These are phyloP conservation scores for Bergia sp. DNA, from an alignment of 92 coral and sea anemone genomes.

Conservation along the genomic window DNA sequence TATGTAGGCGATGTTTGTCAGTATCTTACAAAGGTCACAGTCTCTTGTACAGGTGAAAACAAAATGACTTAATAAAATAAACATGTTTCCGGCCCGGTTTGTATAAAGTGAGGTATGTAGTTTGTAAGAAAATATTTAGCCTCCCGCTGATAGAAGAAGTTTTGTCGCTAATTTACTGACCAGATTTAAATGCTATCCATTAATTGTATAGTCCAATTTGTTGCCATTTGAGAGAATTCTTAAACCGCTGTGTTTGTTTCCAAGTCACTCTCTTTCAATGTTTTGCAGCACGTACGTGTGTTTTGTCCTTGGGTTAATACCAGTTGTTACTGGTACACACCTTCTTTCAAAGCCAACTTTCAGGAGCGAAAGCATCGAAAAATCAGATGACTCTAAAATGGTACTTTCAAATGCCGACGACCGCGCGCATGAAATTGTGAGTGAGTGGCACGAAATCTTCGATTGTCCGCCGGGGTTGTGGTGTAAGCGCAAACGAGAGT, in stretches of 20 bases:
- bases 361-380: neutral
- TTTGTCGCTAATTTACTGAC: slow-evolving; percentile 7
- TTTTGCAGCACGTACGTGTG: neutral
- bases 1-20: neutral
- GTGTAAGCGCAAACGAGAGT: slow-evolving; percentile 18
- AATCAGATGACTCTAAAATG: neutral
- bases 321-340: neutral
- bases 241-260: too few species aligned
- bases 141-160: slow-evolving; percentile 22
- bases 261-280: neutral
- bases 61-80: slow-evolving; percentile 28
- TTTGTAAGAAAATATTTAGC: neutral
- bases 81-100: slow-evolving; percentile 35
- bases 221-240: neutral
- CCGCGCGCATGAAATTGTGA: neutral
- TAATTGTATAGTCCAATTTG: neutral
- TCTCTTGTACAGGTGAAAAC: slow-evolving; percentile 15
- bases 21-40: neutral
- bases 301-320: slow-evolving; percentile 9
- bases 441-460: neutral
- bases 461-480: slow-evolving; percentile 34
- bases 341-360: neutral
- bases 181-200: neutral
- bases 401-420: neutral
- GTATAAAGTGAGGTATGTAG: slow-evolving; percentile 41